Evolutionary conservation across 2,797 vertebrate species (phyloP).

Genomic region (Harpagifer antarcticus): DNA sequence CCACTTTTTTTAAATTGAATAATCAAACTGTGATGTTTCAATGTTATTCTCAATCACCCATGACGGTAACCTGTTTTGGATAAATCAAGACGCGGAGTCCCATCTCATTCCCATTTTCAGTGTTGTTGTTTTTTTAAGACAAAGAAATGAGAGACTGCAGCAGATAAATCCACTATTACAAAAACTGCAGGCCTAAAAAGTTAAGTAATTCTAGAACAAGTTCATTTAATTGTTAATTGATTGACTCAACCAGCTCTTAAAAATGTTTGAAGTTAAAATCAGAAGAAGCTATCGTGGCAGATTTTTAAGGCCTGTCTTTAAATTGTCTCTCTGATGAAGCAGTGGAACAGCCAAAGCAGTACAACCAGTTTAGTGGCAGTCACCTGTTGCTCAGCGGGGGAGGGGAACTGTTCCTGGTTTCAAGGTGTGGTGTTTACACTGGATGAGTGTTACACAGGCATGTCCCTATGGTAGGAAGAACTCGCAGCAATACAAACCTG

Average conservation of each 20-base stretch:
- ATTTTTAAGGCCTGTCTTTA: too few relatives aligned
- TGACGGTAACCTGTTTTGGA: neutral
- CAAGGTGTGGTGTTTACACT: conserved; percentile 76
- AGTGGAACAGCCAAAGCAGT: conserved; percentile 18
- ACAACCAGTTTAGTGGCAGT: conserved; percentile 55
- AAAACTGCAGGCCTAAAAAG: neutral
- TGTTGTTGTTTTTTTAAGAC: neutral
- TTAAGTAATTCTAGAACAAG: neutral
- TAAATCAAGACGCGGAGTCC: too few relatives aligned
- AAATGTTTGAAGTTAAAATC: neutral
- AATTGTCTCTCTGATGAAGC: neutral
- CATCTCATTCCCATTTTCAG: neutral
- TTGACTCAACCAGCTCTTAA: neutral
- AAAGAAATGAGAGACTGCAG: neutral
- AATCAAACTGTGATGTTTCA: neutral
- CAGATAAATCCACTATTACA: neutral
- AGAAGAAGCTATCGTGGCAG: neutral
- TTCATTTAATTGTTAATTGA: too few relatives aligned
- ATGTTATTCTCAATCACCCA: neutral
- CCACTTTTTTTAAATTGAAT: too few relatives aligned
- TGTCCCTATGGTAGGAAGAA: neutral
- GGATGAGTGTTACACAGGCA: neutral
- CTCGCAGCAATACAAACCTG: neutral
- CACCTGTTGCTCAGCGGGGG: conserved; percentile 41
- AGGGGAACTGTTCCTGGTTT: conserved; percentile 70